Conservation (phyloP, 2,797 vertebrate species). For the Loris lydekkerianus region DNA sequence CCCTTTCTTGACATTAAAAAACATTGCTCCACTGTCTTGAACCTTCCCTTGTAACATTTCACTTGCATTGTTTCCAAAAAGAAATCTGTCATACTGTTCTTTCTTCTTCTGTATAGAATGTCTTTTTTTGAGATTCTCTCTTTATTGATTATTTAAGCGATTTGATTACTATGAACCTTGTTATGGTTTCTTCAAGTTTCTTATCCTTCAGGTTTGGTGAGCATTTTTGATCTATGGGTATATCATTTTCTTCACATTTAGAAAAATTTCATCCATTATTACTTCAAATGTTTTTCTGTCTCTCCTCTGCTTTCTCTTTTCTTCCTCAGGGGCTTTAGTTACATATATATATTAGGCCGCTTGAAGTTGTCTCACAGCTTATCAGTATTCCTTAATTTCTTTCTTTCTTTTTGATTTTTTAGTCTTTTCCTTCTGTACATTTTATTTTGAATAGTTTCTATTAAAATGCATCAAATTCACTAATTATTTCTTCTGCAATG, state of each 20-base stretch:
- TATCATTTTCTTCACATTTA: not conserved
- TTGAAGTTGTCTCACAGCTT: not conserved
- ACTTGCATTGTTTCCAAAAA: not conserved
- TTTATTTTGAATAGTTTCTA: not conserved
- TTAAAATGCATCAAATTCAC: not conserved
- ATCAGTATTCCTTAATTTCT: not conserved
- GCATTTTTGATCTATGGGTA: not conserved
- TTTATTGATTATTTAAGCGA: not conserved
- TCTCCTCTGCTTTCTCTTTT: not conserved
- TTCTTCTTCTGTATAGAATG: not conserved
- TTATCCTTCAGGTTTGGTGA: not conserved
- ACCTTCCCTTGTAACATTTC: not conserved
- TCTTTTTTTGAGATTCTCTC: not conserved
- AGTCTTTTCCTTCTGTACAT: not conserved
- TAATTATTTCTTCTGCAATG: not conserved
- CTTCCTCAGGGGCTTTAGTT: not conserved
- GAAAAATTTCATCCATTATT: not conserved
- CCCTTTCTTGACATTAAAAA: not conserved
- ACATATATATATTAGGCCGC: not conserved
- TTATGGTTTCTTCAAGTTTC: not conserved
- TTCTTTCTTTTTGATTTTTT: not conserved
- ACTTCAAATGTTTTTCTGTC: not conserved
- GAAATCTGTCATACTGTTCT: not conserved
- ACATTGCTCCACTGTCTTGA: not conserved
- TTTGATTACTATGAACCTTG: not conserved